Percentiles rank a stretch among this genome's conserved stretches.
phyloP scores from a whole-genome alignment of 2,113 vertebrate genomes.

The pig (Sus scrofa) region DNA sequence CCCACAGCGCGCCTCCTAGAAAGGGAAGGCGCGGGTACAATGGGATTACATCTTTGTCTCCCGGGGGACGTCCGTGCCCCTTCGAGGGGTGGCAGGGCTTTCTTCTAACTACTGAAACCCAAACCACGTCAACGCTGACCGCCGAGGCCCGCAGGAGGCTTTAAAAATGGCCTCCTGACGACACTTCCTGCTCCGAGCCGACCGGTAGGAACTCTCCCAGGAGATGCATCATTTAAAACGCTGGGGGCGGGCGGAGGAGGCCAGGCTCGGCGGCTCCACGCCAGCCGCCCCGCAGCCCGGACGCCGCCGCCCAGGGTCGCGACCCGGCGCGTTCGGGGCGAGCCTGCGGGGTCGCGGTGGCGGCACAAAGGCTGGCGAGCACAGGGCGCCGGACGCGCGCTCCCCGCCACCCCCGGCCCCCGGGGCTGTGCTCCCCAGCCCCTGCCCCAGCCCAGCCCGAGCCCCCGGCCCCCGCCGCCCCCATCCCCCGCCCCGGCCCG shows the following conservation, averaged over 20 bases:
- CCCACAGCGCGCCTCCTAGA: not conserved
- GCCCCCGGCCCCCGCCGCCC: not conserved
- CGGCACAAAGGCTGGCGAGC: not conserved
- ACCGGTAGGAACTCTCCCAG: conserved; percentile 32
- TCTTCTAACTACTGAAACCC: not conserved
- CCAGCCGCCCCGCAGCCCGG: not conserved
- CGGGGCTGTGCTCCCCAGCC: not conserved
- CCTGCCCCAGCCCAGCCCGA: not conserved
- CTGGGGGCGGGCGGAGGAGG: conserved; percentile 47
- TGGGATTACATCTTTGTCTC: not conserved
- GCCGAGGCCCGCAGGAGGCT: conserved; percentile 74
- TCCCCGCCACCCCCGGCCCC: not conserved
- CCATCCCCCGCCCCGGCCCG: rapidly evolving
- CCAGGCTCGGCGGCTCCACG: not conserved
- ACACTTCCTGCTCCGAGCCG: conserved; percentile 77
- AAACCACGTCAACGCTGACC: not conserved
- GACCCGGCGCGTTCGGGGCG: conserved; percentile 19
- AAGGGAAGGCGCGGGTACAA: not conserved
- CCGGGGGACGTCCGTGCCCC: not conserved
- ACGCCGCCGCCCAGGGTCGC: not conserved
- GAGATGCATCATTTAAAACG: conserved; percentile 56
- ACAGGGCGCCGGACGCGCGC: not conserved
- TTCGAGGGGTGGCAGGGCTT: not conserved
- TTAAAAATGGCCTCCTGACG: conserved; percentile 85
- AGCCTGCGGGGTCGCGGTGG: not conserved